Evolutionary conservation across 2,113 vertebrate species (phyloP).

Genomic region (Aphyosemion australe): DNA sequence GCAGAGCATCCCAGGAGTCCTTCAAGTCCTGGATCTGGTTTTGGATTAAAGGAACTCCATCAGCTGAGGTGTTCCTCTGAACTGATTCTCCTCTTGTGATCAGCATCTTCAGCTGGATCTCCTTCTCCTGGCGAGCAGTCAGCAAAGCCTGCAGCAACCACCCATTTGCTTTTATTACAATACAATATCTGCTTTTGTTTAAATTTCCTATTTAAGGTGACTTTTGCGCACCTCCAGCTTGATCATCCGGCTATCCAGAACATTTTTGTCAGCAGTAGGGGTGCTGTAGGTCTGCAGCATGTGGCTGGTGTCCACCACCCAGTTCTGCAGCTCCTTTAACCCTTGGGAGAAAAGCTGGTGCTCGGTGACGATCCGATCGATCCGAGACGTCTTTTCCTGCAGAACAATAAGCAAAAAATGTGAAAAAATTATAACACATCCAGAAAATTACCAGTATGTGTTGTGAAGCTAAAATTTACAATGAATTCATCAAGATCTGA

Average conservation of each 20-base stretch:
- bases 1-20: conserved; percentile 89
- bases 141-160: conserved; percentile 81
- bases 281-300: conserved; percentile 89
- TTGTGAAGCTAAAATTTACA: conserved; percentile 4
- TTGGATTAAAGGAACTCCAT: conserved; percentile 85
- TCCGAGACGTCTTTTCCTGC: conserved; percentile 91
- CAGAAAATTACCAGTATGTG: too few relatives aligned
- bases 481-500: neutral
- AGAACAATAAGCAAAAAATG: conserved; percentile 3
- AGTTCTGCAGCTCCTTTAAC: conserved; percentile 91
- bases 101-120: conserved; percentile 95
- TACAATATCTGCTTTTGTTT: neutral
- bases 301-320: conserved; percentile 89
- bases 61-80: conserved; percentile 90
- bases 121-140: conserved; percentile 91
- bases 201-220: neutral
- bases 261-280: conserved; percentile 89
- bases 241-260: conserved; percentile 91
- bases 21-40: conserved; percentile 88
- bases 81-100: conserved; percentile 92
- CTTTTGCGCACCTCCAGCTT: conserved; percentile 88
- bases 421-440: neutral
- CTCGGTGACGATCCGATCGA: conserved; percentile 89
- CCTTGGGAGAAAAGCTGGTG: conserved; percentile 91
- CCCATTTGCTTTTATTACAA: conserved; percentile 4